Conservation (phyloP, 2,113 vertebrate genomes). For the Chamaea fasciata region DNA sequence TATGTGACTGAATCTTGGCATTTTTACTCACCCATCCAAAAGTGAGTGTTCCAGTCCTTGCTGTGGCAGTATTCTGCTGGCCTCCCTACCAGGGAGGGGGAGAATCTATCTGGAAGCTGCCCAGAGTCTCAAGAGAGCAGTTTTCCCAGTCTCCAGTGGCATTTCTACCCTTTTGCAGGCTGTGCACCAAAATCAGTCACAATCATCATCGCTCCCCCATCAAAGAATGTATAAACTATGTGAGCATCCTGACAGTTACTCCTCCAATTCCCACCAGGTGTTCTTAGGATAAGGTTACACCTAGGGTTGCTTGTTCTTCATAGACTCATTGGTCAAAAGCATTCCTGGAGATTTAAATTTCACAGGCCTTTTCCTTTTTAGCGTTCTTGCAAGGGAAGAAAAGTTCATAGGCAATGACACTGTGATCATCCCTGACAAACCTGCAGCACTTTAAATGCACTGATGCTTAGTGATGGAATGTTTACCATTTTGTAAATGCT, state of each 20-base stretch:
- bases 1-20: background rate
- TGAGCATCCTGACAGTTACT: background rate
- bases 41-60: background rate
- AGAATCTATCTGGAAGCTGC: background rate
- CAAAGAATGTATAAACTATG: background rate
- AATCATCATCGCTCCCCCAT: background rate
- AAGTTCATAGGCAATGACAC: background rate
- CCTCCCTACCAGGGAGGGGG: fast-evolving
- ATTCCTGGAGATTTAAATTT: background rate
- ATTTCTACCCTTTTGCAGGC: background rate
- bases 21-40: background rate
- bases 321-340: background rate
- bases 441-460: background rate
- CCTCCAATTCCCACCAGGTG: background rate
- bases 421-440: background rate
- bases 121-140: background rate
- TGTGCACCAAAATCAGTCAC: background rate
- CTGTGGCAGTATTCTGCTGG: background rate
- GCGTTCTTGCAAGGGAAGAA: background rate
- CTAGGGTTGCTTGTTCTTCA: background rate
- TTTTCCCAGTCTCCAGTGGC: background rate
- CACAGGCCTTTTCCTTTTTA: background rate
- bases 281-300: background rate
- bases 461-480: background rate
- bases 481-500: background rate